Conservation (phyloP, 2,888 invertebrate genomes). For the Aricia artaxerxes region DNA sequence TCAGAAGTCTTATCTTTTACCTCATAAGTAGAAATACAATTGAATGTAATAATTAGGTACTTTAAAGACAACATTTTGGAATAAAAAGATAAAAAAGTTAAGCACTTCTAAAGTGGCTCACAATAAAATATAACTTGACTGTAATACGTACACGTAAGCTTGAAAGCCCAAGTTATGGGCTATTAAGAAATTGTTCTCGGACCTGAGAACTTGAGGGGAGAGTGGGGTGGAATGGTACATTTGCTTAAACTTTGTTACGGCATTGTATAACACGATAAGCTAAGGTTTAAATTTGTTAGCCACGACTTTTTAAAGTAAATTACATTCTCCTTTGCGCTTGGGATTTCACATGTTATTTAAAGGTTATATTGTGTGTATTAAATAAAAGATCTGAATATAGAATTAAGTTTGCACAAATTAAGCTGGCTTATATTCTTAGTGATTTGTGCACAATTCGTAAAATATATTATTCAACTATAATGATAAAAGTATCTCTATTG, state of each 20-base stretch:
- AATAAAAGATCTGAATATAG: too few relatives aligned
- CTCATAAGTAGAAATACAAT: neutral
- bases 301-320: neutral
- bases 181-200: slow-evolving; percentile 76
- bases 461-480: too few relatives aligned
- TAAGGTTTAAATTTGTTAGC: slow-evolving; percentile 22
- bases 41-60: neutral
- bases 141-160: slow-evolving; percentile 64
- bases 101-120: neutral
- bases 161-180: slow-evolving; percentile 70
- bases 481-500: too few relatives aligned
- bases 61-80: neutral
- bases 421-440: too few relatives aligned
- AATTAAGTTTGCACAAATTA: too few relatives aligned
- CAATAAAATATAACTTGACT: slow-evolving; percentile 47
- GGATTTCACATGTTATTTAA: neutral
- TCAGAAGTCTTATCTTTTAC: neutral
- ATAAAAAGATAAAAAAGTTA: slow-evolving; percentile 35
- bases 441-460: too few relatives aligned
- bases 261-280: slow-evolving; percentile 36
- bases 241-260: slow-evolving; percentile 64
- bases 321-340: slow-evolving; percentile 1
- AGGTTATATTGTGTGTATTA: neutral
- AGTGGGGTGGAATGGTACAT: slow-evolving; percentile 48
- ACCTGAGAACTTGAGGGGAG: slow-evolving; percentile 42